Evolutionary conservation across 2,113 vertebrate species (phyloP), one percentile per base, ranked within the genome.

Genomic region (Ceyx cyanopectus): DNA sequence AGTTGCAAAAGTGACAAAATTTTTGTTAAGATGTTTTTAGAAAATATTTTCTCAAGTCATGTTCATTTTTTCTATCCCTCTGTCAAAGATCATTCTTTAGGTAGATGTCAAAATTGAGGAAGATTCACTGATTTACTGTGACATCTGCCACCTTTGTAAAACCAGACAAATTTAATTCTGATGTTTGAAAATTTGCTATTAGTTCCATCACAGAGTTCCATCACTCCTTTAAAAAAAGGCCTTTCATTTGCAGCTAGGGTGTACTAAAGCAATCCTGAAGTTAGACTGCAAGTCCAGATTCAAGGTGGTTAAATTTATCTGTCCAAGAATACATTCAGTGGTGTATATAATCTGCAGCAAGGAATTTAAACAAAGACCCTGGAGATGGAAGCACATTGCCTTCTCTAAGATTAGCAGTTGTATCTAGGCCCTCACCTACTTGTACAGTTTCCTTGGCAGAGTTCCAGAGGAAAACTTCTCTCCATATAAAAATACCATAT

Each of bases 361-460:
- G 45, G n/a, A 90, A 89, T 88, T 95, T 93, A 93, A 92, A 88
- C 82, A 86, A 74, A 94, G 73, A 88, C 45, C 8, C 23, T 61
- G 40, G 26, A 86, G 65, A 85, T 96, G 65, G 87, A 88, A 86
- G 45, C 32, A 21, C 41, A 29, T 45, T 76, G 53, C 45, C 37
- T 61, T 86, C 61, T 88, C 37, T 84, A 62, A 95, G 66, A 76
- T 93, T 65, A 70, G 17, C 27, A 88, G 69, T 26, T 86, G 11
- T 92, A 92, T 73, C 66, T 81, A 76, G 58, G 45, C 46, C 26
- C 27, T 95, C 50, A 50, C 45, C 57, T 94, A 84, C 73, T 72
- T 37, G 41, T 83, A 41, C 53, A 86, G 75, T 81, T 63, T 84
- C 32, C 27, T 93, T 92, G 90, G 53, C 62, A 68, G 30, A 1